Percentiles rank a stretch among this genome's conserved stretches.
Evolutionary conservation across 2,888 invertebrate genomes (phyloP).

Genomic region (Ariolimax columbianus): DNA sequence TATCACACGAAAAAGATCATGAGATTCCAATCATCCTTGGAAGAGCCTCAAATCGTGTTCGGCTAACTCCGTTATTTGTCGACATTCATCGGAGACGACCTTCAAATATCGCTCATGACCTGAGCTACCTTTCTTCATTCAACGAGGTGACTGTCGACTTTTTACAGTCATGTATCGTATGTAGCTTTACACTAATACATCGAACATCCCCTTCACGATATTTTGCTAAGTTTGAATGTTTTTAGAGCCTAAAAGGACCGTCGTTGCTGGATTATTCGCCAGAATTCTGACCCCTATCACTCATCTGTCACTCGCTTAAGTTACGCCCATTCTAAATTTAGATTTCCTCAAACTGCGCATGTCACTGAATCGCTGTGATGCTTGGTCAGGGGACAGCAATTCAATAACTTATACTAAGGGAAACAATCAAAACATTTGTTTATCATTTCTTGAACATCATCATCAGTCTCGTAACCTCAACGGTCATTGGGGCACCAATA

Average conservation of each 20-base stretch:
- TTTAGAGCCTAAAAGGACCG: background rate
- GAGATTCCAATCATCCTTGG: background rate
- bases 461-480: too few species aligned
- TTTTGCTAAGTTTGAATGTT: background rate
- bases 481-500: too few species aligned
- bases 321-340: slow-evolving; percentile 50
- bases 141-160: background rate
- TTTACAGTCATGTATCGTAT: background rate
- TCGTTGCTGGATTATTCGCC: background rate
- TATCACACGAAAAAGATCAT: too few species aligned
- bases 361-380: background rate
- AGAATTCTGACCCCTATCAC: slow-evolving; percentile 38
- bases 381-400: background rate
- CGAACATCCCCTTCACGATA: background rate
- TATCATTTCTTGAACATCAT: too few species aligned
- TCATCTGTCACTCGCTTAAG: slow-evolving; percentile 50
- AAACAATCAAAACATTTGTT: too few species aligned
- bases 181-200: background rate
- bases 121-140: background rate
- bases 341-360: slow-evolving; percentile 21
- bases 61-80: background rate
- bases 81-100: slow-evolving; percentile 33
- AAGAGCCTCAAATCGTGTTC: slow-evolving; percentile 14
- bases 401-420: background rate
- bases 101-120: slow-evolving; percentile 24